phyloP scores from a whole-genome alignment of 35 echinoderm and acorn worm species.

The Hemicentrotus pulcherrimus region DNA sequence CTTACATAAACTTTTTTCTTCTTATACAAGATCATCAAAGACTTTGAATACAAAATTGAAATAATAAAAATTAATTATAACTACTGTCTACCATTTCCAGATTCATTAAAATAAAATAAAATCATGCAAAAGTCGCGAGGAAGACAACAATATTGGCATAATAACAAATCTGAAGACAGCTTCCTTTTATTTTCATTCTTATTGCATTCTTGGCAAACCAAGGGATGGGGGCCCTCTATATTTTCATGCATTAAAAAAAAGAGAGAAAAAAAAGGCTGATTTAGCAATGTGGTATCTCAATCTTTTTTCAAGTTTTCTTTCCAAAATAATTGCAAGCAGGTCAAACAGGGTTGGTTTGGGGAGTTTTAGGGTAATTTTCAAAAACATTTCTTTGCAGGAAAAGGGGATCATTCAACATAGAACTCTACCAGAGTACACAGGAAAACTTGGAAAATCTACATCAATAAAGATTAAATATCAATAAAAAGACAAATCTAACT shows the following conservation, averaged over 20 bases:
- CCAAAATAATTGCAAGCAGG: not conserved
- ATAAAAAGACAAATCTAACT: not conserved
- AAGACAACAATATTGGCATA: no score
- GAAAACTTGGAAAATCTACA: not conserved
- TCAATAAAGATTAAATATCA: not conserved
- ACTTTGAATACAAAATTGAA: no score
- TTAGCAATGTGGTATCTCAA: not conserved
- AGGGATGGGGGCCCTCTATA: not conserved
- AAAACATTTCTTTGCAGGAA: not conserved
- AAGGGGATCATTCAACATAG: not conserved
- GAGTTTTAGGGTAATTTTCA: not conserved
- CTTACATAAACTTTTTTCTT: no score
- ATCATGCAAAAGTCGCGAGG: no score
- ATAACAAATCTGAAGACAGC: no score
- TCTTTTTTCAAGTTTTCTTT: not conserved
- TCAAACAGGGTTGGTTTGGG: not conserved
- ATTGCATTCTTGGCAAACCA: not conserved
- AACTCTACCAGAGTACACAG: not conserved
- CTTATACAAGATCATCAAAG: no score
- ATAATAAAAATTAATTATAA: no score
- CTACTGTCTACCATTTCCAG: no score
- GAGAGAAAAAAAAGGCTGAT: not conserved
- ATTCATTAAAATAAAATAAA: no score
- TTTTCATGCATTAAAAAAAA: not conserved
- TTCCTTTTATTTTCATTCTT: not conserved